Conservation (phyloP, 2,113 vertebrate species). For the cat (Felis catus) region DNA sequence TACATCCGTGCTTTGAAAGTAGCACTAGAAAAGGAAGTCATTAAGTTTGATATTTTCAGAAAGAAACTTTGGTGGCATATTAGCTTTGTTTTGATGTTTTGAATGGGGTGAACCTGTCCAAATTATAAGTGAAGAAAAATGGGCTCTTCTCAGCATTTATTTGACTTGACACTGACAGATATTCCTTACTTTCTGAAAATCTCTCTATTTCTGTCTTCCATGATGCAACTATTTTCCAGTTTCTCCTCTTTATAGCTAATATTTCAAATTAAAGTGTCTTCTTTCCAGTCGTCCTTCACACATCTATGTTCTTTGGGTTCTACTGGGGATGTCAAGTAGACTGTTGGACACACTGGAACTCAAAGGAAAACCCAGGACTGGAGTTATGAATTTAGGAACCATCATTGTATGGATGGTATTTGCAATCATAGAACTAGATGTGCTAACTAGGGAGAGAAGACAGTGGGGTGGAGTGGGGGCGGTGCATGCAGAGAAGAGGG, state of each 20-base stretch:
- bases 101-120: not conserved
- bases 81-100: not conserved
- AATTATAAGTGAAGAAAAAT: not conserved
- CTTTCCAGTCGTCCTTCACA: not conserved
- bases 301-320: not conserved
- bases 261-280: not conserved
- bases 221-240: not conserved
- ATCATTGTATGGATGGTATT: rapidly evolving
- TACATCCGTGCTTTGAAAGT: not conserved
- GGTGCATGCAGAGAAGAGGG: not conserved
- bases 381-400: not conserved
- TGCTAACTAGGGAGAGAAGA: not conserved
- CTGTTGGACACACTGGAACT: not conserved
- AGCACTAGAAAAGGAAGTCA: not conserved
- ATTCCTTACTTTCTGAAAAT: not conserved
- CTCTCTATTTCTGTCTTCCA: not conserved
- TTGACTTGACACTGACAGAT: not conserved
- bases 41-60: not conserved
- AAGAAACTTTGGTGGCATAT: not conserved
- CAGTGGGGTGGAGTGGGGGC: not conserved
- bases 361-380: not conserved
- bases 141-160: not conserved
- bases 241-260: not conserved
- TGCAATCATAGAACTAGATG: not conserved
- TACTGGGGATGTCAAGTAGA: not conserved